phyloP scores from a whole-genome alignment of 2,113 vertebrate species.

The Egretta garzetta region DNA sequence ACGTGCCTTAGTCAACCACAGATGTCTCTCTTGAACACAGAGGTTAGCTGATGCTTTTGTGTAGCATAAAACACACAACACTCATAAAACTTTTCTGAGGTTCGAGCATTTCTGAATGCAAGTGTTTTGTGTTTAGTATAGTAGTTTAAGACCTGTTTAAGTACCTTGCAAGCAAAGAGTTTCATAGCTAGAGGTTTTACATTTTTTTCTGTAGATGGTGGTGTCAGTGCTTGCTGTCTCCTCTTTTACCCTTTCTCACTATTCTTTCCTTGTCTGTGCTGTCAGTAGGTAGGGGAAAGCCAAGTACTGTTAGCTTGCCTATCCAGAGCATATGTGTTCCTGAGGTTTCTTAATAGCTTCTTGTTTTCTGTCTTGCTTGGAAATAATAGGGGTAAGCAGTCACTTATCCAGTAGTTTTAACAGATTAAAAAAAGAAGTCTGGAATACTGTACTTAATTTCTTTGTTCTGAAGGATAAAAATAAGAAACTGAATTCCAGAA shows the following conservation, averaged over 20 bases:
- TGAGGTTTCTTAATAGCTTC: not conserved
- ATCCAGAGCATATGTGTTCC: not conserved
- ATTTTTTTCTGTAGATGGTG: not conserved
- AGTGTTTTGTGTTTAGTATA: not conserved
- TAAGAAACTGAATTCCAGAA: not conserved
- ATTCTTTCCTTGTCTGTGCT: not conserved
- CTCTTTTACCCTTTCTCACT: not conserved
- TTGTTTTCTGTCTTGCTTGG: not conserved
- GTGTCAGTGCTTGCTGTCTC: not conserved
- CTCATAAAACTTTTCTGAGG: not conserved
- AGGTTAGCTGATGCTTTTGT: slow-evolving; percentile 26
- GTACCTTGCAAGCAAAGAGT: not conserved
- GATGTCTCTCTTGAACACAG: not conserved
- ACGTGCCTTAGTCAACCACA: not conserved
- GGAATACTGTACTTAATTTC: not conserved
- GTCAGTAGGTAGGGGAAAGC: not conserved
- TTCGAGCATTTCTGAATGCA: not conserved
- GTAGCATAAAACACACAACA: too few relatives aligned
- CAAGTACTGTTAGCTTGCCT: not conserved
- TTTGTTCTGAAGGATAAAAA: not conserved
- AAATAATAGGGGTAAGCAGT: not conserved
- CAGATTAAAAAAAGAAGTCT: not conserved
- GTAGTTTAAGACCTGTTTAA: not conserved
- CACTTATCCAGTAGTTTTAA: not conserved
- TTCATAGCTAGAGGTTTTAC: not conserved